Evolutionary conservation across 2,797 vertebrate genomes (phyloP), one percentile per base, ranked within the genome.

Genomic region (Pangasius larnaudii): DNA sequence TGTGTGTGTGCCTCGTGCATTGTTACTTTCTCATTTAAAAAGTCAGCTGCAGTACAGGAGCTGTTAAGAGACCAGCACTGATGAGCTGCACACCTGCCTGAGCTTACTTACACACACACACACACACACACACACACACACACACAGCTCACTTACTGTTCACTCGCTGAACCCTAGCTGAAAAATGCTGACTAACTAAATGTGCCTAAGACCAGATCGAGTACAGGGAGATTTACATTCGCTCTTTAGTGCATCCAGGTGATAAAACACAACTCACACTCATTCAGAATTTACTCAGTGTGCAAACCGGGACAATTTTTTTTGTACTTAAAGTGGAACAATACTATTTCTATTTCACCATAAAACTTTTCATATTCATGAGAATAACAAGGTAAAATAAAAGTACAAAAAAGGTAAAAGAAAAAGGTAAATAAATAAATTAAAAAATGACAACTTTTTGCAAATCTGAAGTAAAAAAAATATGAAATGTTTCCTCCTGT

Each of bases 221-320:
- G 71, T 86, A 85, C 85, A 30, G 71, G 36, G 56, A 87, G 67
- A 51, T 67, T 71, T 53, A 59, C 49, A 87, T 72, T 86, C 80
- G 13, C 65, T 63, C 5, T 58, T 87, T 16, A 58, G 53, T 67
- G 80, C 78, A 59, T 33, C 36, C 56, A 77, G 88, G 86, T 87
- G 72, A 91, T 79, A 91, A 90, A 90, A 78, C 84, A 82, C 85
- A 79, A 79, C 63, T 77, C 65, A 77, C 42, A 87, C 75, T 53
- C 42, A 78, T 85, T 88, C 82, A 65, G 46, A 69, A 84, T 63
- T 83, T 85, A 84, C 86, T 81, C 75, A 53, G 18, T 2, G 36
- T 42, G 39, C 36, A 42, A 58, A 33, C 30, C 51, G 0, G 74
- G 36, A n/a, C 36, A 42, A 9, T 69, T 33, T 67, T 67, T 74